phyloP scores from a whole-genome alignment of 2,113 vertebrate species.

The Tyto alba region DNA sequence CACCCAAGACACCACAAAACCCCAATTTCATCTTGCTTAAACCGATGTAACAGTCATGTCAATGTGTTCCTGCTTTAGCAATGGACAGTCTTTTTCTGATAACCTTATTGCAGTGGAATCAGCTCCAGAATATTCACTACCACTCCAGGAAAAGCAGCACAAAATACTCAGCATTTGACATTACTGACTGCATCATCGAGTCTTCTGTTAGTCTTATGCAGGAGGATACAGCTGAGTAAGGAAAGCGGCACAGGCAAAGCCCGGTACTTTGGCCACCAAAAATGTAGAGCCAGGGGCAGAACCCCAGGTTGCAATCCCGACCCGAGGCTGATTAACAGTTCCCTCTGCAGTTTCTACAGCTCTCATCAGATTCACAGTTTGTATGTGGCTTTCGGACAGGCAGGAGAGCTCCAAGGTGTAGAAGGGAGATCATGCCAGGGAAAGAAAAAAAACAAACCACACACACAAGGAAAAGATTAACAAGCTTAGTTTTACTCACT shows the following conservation, averaged over 20 bases:
- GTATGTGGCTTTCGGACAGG: not conserved
- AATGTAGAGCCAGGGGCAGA: fast-evolving
- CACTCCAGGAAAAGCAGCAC: not conserved
- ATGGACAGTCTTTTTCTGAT: not conserved
- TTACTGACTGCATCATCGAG: fast-evolving
- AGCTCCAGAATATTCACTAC: not conserved
- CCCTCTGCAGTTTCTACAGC: not conserved
- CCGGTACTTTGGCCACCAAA: not conserved
- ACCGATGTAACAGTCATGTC: not conserved
- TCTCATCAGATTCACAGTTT: fast-evolving
- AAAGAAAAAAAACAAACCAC: not conserved
- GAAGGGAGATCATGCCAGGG: not conserved
- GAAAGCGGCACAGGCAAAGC: not conserved
- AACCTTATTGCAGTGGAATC: not conserved
- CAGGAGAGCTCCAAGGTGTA: not conserved
- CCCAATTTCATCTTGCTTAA: not conserved
- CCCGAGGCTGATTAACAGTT: not conserved
- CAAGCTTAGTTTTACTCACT: not conserved
- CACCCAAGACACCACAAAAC: not conserved
- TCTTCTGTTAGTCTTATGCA: not conserved
- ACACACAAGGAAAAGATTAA: not conserved
- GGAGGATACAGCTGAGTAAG: not conserved
- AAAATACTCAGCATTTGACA: not conserved
- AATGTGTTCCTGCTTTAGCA: not conserved
- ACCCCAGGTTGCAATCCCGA: not conserved